Conservation (phyloP, 92 coral and sea anemone genomes). For the Palythoa grandis region DNA sequence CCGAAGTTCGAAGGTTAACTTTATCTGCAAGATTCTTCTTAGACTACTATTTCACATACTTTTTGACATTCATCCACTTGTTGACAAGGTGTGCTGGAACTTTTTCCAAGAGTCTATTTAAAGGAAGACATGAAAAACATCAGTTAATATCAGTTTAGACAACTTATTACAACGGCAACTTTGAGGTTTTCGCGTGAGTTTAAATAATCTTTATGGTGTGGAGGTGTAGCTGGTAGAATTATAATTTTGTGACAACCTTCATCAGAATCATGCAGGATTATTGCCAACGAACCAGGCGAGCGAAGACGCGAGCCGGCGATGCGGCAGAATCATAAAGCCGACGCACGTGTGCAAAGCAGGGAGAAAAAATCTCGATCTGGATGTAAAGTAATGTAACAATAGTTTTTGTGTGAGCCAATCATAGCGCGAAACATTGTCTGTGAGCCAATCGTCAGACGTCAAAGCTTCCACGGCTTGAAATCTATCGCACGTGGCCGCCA, state of each 20-base stretch:
- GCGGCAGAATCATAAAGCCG: not conserved
- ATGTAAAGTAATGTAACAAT: not conserved
- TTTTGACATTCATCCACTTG: not conserved
- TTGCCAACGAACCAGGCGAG: not conserved
- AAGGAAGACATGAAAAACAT: not conserved
- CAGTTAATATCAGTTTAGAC: not conserved
- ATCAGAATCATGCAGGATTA: too few species aligned
- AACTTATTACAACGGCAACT: not conserved
- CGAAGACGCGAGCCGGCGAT: not conserved
- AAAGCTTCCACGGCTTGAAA: not conserved
- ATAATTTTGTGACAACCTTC: too few species aligned
- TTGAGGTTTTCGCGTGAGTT: too few species aligned
- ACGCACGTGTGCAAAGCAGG: not conserved
- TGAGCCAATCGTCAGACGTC: not conserved
- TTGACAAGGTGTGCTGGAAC: constrained; percentile 8
- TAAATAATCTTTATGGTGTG: too few species aligned
- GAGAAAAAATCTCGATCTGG: not conserved
- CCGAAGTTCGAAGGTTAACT: too few species aligned
- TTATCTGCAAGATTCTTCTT: too few species aligned
- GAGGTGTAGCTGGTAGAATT: too few species aligned
- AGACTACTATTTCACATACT: not conserved
- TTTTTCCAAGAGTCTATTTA: not conserved
- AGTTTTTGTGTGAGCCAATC: not conserved
- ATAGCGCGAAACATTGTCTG: not conserved
- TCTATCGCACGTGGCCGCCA: not conserved